Evolutionary conservation across 2,797 vertebrate genomes (phyloP), one percentile per base, ranked within the genome.

Genomic region (Heliangelus exortis): DNA sequence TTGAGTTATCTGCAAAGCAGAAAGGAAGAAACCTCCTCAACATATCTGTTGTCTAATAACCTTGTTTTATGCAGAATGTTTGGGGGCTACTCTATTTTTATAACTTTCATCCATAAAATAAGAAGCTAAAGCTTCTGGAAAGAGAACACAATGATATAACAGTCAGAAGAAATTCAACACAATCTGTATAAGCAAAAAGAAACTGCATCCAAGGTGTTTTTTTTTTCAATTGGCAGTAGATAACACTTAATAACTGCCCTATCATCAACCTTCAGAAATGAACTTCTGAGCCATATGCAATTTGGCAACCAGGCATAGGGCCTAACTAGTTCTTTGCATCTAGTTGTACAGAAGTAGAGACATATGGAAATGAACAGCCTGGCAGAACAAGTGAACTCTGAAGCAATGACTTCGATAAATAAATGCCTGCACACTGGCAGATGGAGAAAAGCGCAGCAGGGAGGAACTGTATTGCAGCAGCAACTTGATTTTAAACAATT

Each of bases 361-460:
- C 91, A 96, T 87, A 93, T 89, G 91, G 88, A 91, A 95, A 93
- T 54, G 80, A 95, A 87, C 65, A 92, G 93, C 26, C 86, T 91
- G 93, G 92, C 84, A 92, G 83, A 93, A 76, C 65, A 79, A 93
- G 66, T 55, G 79, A 94, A 84, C 79, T 96, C 95, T 73, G 86
- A 93, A 94, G 84, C 78, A 86, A 63, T 9, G 63, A 29, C 93
- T 90, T 55, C 20, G 9, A 87, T 79, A 95, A 93, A 92, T 83
- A 94, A 91, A 86, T 50, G 82, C 63, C 82, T 73, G 89, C 67
- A 65, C 31, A 3, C 4, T 63, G 87, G 81, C 95, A 95, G 92
- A 94, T 53, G 87, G 93, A 94, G 79, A 84, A 85, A 89, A 90
- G 92, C 36, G 1, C 85, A 91, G 73, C 59, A 79, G 75, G 89